These are phyloP conservation scores for Thomomys bottae DNA, from an alignment of 2,113 vertebrate species.

Conservation along the genomic window DNA sequence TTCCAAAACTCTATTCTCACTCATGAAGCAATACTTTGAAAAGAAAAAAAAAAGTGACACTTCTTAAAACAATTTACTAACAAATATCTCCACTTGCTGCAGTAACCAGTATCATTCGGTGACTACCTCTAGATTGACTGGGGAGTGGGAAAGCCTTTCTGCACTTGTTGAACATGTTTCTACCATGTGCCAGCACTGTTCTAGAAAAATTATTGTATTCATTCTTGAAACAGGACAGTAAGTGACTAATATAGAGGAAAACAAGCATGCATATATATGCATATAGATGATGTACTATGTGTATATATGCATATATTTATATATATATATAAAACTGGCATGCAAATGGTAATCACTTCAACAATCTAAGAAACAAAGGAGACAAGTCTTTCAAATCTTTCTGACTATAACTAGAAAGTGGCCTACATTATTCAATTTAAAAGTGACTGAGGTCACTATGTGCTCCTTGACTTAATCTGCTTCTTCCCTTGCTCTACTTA, in stretches of 20 bases:
- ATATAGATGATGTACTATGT: no score
- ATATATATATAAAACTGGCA: background rate
- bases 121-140: background rate
- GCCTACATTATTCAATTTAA: constrained; percentile 1
- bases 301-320: no score
- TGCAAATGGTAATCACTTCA: constrained; percentile 46
- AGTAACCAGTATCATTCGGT: constrained; percentile 7
- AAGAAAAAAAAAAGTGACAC: background rate
- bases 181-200: background rate
- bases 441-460: background rate
- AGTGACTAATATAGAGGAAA: background rate
- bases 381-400: constrained; percentile 12
- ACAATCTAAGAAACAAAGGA: constrained; percentile 53
- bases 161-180: background rate
- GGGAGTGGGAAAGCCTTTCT: background rate
- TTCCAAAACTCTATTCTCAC: no score
- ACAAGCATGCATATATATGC: background rate
- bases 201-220: constrained; percentile 11
- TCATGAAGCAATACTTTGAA: background rate
- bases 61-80: constrained; percentile 42
- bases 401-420: background rate
- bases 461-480: constrained; percentile 5
- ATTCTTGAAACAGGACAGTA: constrained; percentile 1
- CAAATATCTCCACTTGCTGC: background rate
- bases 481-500: background rate